Percentiles rank a stretch among this genome's conserved stretches.
Evolutionary conservation across 2,888 invertebrate genomes (phyloP).

Genomic region (Ommatoiulus sabulosus): DNA sequence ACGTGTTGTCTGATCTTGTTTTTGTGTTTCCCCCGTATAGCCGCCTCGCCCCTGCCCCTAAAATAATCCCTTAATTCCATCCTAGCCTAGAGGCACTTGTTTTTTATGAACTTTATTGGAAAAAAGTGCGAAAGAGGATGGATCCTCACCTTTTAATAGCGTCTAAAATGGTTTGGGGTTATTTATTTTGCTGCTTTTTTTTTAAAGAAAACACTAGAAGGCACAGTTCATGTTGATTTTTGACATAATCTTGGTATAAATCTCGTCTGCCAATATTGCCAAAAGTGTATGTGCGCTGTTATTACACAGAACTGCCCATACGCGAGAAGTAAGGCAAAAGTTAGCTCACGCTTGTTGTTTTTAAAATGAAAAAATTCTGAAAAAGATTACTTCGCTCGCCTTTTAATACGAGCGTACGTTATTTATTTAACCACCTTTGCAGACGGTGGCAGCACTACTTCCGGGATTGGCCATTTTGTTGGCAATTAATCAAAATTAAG

Average conservation of each 20-base stretch:
- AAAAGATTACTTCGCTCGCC: not conserved
- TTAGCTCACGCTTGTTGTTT: conserved; percentile 30
- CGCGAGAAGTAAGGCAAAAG: not conserved
- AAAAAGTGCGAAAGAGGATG: conserved; percentile 47
- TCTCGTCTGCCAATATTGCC: conserved; percentile 41
- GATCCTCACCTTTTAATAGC: conserved; percentile 19
- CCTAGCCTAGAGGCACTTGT: conserved; percentile 18
- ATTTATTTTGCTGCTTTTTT: conserved; percentile 31
- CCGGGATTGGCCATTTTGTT: not conserved
- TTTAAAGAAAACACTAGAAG: not conserved
- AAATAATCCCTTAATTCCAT: conserved; percentile 32
- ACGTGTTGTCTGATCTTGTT: not conserved
- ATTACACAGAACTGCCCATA: not conserved
- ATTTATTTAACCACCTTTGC: not conserved
- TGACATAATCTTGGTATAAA: conserved; percentile 39
- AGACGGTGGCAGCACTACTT: not conserved
- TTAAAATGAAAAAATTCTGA: not conserved
- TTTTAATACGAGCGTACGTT: not conserved
- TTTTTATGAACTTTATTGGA: conserved; percentile 29
- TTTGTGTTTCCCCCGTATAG: not conserved
- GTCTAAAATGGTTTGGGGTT: conserved; percentile 29
- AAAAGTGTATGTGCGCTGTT: not conserved
- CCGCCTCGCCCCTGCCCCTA: conserved; percentile 14
- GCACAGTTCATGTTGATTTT: conserved; percentile 35
- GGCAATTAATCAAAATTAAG: conserved; percentile 2